These are phyloP conservation scores for Toxotes jaculatrix DNA, from an alignment of 2,113 vertebrate species.

Conservation along the genomic window DNA sequence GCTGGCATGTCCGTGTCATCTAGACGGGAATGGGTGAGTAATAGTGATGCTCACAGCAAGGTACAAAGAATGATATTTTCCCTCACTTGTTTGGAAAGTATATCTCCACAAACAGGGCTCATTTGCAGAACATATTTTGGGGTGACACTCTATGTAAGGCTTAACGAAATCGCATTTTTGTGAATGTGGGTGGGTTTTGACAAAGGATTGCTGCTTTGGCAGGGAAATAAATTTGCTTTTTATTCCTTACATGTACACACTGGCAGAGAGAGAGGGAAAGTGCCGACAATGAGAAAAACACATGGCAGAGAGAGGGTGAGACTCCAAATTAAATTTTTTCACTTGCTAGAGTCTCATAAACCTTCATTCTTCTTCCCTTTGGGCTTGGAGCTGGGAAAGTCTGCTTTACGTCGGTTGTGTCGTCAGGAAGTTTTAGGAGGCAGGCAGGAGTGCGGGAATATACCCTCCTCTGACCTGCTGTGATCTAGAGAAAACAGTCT, in stretches of 20 bases:
- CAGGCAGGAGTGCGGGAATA: slow-evolving; percentile 27
- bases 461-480: slow-evolving; percentile 3
- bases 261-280: slow-evolving; percentile 12
- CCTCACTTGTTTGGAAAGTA: slow-evolving; percentile 48
- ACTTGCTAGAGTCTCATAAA: slow-evolving; percentile 24
- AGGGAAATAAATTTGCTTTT: slow-evolving; percentile 1
- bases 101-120: slow-evolving; percentile 3
- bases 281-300: slow-evolving; percentile 38
- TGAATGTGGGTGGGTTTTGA: not conserved
- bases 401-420: not conserved
- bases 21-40: slow-evolving; percentile 80
- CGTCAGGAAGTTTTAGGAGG: slow-evolving; percentile 18
- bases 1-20: slow-evolving; percentile 64
- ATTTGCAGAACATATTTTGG: slow-evolving; percentile 12
- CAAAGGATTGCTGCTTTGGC: slow-evolving; percentile 18
- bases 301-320: not conserved
- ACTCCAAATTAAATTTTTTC: not conserved
- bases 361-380: not conserved
- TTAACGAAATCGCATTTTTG: not conserved
- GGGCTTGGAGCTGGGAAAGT: not conserved
- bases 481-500: slow-evolving; percentile 19
- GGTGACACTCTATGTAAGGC: not conserved
- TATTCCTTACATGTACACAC: slow-evolving; percentile 1
- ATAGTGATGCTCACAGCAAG: slow-evolving; percentile 45
- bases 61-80: slow-evolving; percentile 54